phyloP scores from a whole-genome alignment of 2,113 vertebrate genomes.

The Nothobranchius furzeri region DNA sequence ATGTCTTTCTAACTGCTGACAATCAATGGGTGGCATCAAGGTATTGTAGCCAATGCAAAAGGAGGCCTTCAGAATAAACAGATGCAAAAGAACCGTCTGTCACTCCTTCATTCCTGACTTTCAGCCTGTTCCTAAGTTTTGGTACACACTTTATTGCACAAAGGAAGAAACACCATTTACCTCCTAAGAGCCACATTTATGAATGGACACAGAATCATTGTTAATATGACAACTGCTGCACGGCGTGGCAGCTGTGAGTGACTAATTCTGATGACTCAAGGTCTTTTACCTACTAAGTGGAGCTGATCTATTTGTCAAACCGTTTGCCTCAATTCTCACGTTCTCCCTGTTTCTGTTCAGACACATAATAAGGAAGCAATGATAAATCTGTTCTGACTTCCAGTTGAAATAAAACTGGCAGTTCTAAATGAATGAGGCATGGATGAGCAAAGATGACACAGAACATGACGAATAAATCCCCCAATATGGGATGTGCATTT shows the following conservation, averaged over 20 bases:
- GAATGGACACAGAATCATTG: conserved; percentile 26
- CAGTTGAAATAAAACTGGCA: conserved; percentile 51
- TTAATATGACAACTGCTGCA: neutral
- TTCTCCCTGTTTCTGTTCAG: conserved; percentile 14
- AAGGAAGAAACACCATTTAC: conserved; percentile 1
- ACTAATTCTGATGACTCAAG: conserved; percentile 23
- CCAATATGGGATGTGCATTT: conserved; percentile 53
- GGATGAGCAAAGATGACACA: conserved; percentile 50
- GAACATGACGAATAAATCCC: conserved; percentile 56
- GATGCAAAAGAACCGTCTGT: conserved; percentile 39
- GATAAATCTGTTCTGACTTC: conserved; percentile 53
- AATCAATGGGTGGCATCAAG: conserved; percentile 71
- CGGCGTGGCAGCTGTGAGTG: conserved; percentile 17
- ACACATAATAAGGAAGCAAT: conserved; percentile 28
- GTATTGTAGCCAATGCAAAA: conserved; percentile 63
- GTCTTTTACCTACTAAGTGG: conserved; percentile 22
- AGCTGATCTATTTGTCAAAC: neutral
- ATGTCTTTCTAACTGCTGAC: conserved; percentile 51
- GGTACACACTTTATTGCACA: neutral
- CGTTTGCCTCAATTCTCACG: conserved; percentile 17
- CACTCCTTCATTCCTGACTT: conserved; percentile 22
- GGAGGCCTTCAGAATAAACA: conserved; percentile 59
- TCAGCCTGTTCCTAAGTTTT: conserved; percentile 5
- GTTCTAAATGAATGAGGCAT: conserved; percentile 52
- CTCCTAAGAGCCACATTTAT: conserved; percentile 20